Percentiles rank a stretch among this genome's conserved stretches.
Evolutionary conservation across 2,113 vertebrate species (phyloP).

Genomic region (Sturnira hondurensis): DNA sequence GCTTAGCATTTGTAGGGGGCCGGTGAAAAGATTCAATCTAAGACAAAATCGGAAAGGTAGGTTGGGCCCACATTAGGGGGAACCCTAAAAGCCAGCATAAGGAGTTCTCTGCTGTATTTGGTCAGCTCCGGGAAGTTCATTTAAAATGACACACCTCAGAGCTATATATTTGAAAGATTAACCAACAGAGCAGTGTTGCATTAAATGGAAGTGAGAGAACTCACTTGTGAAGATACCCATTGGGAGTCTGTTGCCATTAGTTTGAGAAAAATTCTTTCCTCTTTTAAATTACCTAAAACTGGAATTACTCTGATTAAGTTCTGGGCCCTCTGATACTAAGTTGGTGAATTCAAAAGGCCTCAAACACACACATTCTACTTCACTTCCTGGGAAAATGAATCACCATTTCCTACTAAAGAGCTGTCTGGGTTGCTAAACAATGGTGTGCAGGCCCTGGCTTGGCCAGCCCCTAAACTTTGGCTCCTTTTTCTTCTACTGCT

Average conservation of each 20-base stretch:
- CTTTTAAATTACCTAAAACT: background rate
- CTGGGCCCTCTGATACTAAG: background rate
- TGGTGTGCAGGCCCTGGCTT: background rate
- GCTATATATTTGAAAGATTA: background rate
- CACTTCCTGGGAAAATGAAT: constrained; percentile 13
- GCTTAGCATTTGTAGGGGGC: background rate
- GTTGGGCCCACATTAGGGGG: background rate
- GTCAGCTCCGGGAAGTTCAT: background rate
- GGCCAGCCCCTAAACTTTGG: background rate
- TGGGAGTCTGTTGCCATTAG: background rate
- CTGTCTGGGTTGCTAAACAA: background rate
- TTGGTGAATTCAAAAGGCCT: background rate
- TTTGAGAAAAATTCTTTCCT: background rate
- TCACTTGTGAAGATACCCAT: background rate
- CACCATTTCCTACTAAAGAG: background rate
- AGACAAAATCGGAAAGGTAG: background rate
- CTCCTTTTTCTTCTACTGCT: background rate
- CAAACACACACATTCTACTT: background rate
- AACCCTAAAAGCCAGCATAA: background rate
- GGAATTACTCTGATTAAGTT: background rate
- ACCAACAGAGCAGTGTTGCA: background rate
- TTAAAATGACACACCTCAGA: background rate
- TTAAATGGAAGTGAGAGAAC: background rate
- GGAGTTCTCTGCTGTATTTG: background rate
- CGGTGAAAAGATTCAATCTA: background rate